Evolutionary conservation across 2,113 vertebrate genomes (phyloP).

Genomic region (Pygoscelis antarcticus): DNA sequence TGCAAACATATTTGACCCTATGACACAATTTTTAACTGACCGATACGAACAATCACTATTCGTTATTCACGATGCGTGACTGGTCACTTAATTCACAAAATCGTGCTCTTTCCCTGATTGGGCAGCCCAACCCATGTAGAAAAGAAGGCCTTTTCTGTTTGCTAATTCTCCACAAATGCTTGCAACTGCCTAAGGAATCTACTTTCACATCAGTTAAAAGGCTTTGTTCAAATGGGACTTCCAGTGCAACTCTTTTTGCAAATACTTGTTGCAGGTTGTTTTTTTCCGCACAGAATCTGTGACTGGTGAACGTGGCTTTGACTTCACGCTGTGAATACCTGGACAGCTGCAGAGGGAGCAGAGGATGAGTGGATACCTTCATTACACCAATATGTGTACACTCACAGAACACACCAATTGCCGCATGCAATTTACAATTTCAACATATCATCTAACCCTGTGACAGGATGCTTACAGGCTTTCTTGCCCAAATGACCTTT

Average conservation of each 20-base stretch:
- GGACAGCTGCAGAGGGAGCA: neutral
- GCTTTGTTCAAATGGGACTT: neutral
- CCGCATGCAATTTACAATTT: neutral
- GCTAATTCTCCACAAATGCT: neutral
- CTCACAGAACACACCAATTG: neutral
- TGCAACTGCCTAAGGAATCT: neutral
- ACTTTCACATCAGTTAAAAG: neutral
- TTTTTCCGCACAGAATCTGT: neutral
- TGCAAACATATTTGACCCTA: constrained; percentile 51
- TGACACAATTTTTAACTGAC: constrained; percentile 31
- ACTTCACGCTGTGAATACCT: neutral
- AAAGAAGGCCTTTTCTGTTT: neutral
- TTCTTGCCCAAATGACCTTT: neutral
- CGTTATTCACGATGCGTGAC: fast-evolving
- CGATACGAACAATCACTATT: neutral
- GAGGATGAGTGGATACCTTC: neutral
- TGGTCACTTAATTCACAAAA: neutral
- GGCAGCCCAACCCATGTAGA: neutral
- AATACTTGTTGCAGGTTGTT: neutral
- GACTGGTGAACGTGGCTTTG: fast-evolving
- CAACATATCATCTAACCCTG: neutral
- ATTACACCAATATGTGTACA: neutral
- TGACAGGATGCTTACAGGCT: neutral
- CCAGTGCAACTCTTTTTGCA: neutral
- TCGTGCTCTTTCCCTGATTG: neutral